phyloP scores from a whole-genome alignment of 1,140 invertebrate genomes.

The Cyrtorhinus lividipennis region DNA sequence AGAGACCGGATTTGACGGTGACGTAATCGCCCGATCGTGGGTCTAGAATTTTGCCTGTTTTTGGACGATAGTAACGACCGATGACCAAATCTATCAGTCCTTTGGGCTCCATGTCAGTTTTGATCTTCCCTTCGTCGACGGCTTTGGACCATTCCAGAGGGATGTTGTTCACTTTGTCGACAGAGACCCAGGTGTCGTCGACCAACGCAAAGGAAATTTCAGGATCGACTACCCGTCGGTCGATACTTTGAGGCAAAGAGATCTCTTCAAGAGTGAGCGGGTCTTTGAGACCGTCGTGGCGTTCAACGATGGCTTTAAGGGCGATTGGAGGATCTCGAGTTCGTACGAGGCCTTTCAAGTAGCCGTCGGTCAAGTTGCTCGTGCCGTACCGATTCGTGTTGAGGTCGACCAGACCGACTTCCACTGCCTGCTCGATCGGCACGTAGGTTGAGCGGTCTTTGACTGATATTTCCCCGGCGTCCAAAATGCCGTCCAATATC shows the following conservation, averaged over 20 bases:
- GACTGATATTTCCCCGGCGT: slow-evolving; percentile 54
- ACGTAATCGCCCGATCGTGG: slow-evolving; percentile 60
- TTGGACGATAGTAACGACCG: slow-evolving; percentile 60
- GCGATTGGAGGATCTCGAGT: slow-evolving; percentile 51
- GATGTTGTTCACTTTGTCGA: background rate
- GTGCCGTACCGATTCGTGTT: slow-evolving; percentile 53
- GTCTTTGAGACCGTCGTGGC: slow-evolving; percentile 46
- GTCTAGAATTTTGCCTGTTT: slow-evolving; percentile 63
- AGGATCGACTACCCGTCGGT: slow-evolving; percentile 62
- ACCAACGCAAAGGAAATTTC: slow-evolving; percentile 47
- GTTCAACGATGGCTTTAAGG: slow-evolving; percentile 54
- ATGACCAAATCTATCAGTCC: slow-evolving; percentile 57
- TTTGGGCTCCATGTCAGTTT: background rate
- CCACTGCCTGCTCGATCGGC: slow-evolving; percentile 55
- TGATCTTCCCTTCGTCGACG: background rate
- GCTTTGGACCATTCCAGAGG: background rate
- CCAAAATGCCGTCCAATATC: slow-evolving; percentile 52
- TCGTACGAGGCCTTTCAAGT: slow-evolving; percentile 50
- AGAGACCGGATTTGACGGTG: slow-evolving; percentile 53
- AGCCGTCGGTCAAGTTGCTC: slow-evolving; percentile 51
- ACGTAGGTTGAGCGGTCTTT: slow-evolving; percentile 46
- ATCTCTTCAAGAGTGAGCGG: slow-evolving; percentile 50
- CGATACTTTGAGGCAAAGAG: slow-evolving; percentile 56
- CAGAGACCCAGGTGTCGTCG: background rate
- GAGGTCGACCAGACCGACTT: slow-evolving; percentile 60